phyloP scores from a whole-genome alignment of 1,140 invertebrate genomes.

The Papilio helenus region DNA sequence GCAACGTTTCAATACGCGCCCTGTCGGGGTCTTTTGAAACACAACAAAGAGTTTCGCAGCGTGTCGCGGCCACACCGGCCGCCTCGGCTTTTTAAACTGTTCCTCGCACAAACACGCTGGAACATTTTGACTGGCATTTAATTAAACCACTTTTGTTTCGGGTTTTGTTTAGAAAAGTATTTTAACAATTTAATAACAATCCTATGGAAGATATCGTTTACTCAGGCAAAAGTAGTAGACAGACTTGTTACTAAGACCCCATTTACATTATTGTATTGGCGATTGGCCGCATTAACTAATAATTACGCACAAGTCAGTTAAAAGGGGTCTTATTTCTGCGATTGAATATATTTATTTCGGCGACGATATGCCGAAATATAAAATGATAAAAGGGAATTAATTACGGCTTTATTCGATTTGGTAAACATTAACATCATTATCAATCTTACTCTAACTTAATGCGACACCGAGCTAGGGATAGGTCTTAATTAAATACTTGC shows the following conservation, averaged over 20 bases:
- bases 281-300: too few species aligned
- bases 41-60: not conserved
- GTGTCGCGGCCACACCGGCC: not conserved
- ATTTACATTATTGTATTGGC: not conserved
- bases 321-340: not conserved
- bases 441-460: not conserved
- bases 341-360: not conserved
- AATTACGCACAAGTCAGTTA: not conserved
- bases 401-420: not conserved
- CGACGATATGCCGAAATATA: not conserved
- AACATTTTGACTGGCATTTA: constrained; percentile 2
- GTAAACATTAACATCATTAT: not conserved
- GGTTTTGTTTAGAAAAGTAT: too few species aligned
- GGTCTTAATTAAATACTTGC: not conserved
- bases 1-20: not conserved
- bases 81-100: not conserved
- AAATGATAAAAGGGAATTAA: not conserved
- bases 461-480: not conserved
- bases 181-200: too few species aligned
- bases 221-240: too few species aligned
- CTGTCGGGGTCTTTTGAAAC: not conserved
- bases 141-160: not conserved
- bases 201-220: too few species aligned
- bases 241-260: not conserved
- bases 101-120: not conserved